Evolutionary conservation across 1,140 invertebrate species (phyloP), one percentile per base, ranked within the genome.

Genomic region (Oppia nitens): DNA sequence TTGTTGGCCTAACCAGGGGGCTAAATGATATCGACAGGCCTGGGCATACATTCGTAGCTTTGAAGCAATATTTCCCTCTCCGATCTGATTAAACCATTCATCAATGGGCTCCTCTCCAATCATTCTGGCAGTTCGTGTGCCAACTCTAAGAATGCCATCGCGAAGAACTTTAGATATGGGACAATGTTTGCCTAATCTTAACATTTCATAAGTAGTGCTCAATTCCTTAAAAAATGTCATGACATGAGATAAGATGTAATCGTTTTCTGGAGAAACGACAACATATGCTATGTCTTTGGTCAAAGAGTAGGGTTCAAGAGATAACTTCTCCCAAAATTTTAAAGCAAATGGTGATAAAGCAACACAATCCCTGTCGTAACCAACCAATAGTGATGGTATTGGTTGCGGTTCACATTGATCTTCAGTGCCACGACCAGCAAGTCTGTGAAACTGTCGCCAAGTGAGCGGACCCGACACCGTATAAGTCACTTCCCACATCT

Each of bases 331-430:
- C 93, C 93, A 97, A 67, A 87, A 90, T 58, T 86, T 84, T 24
- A 98, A 75, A 20, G 89, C 86, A 69, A 91, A 88, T 0, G 93
- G 93, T 12, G 90, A 88, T 24, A 96, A 72, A 1, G 87, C 84
- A 2, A 97, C 71, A 87, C 90, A 95, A 71, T 98, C 93, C 66
- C 88, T 84, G 64, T 97, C 93, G 72, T 89, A 84, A 1, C 91
- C 91, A 40, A 94, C 87, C 51, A 95, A 78, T 23, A 97, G 74
- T 3, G 87, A 84, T 6, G 93, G 93, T 65, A 98, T 92, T 1
- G 92, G 92, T 72, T 96, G 91, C 11, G 93, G 92, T 68, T 95
- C 91, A 72, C 89, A 93, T 51, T 89, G 82, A 68, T 96, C 91
- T 68, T 93, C 88, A 23, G 89, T 89, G 53, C 79, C 89, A 68